Percentiles rank a stretch among this genome's conserved stretches.
These are phyloP conservation scores for Coelopa frigida DNA, from an alignment of 1,140 invertebrate genomes.

Conservation along the genomic window DNA sequence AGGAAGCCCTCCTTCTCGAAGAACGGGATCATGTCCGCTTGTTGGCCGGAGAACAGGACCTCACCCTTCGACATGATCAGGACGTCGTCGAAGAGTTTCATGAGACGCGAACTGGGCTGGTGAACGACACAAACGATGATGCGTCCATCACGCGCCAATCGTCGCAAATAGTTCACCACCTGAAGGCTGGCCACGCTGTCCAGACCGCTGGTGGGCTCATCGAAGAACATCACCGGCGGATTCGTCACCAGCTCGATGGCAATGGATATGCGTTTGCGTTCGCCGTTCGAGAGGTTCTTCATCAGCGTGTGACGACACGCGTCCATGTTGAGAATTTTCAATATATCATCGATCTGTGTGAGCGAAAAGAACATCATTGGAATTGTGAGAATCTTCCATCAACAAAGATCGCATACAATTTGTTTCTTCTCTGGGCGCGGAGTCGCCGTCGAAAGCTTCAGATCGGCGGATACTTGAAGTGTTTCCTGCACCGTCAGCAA, in stretches of 20 bases:
- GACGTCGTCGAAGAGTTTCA: slow-evolving; percentile 62
- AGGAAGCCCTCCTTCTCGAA: slow-evolving; percentile 49
- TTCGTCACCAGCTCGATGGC: slow-evolving; percentile 77
- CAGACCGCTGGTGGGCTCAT: slow-evolving; percentile 69
- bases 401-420: slow-evolving; percentile 19
- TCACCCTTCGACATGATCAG: slow-evolving; percentile 53
- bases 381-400: background rate
- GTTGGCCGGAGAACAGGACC: slow-evolving; percentile 54
- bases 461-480: slow-evolving; percentile 53
- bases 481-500: slow-evolving; percentile 57
- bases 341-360: slow-evolving; percentile 52
- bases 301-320: slow-evolving; percentile 59
- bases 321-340: slow-evolving; percentile 51
- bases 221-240: slow-evolving; percentile 62
- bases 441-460: slow-evolving; percentile 48
- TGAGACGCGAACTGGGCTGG: slow-evolving; percentile 79
- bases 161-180: slow-evolving; percentile 58
- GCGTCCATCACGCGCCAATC: slow-evolving; percentile 62
- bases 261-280: slow-evolving; percentile 77
- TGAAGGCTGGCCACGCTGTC: slow-evolving; percentile 69
- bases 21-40: slow-evolving; percentile 47
- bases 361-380: background rate
- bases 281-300: slow-evolving; percentile 67
- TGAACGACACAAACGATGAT: slow-evolving; percentile 82
- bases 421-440: slow-evolving; percentile 18